Evolutionary conservation across 2,888 invertebrate genomes (phyloP), one percentile per base, ranked within the genome.

Genomic region (Drosophila picticornis): DNA sequence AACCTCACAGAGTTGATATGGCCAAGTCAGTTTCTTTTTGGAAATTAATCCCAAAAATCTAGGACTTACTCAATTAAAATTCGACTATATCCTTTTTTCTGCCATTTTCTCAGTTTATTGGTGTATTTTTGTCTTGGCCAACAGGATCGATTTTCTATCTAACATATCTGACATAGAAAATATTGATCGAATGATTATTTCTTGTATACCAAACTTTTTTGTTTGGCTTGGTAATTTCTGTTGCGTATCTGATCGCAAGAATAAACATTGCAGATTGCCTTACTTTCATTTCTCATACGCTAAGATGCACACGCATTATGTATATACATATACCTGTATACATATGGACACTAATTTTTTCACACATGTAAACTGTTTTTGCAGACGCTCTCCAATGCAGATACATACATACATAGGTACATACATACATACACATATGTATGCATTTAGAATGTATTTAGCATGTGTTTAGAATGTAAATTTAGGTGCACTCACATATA

Each of bases 241-340:
- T 67, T 27, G 71, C 53, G 70, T 70, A 19, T 58, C 70, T 43
- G 70, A 69, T 69, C 70, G 52, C 32, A 69, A 58, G 58, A 58
- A 46, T 5, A 50, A 53, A 40, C 48, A 70, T 38, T 50, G 19
- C 56, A 29, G 34, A 60, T 50, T 56, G 60, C 32, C 60, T 70
- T 56, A 71, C 70, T 71, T 70, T 71, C 70, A 71, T 71, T 56
- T 71, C 70, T 50, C 55, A 61, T 56, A 56, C 38, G 38, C 56
- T 27, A 38, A 27, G 38, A 38, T 56, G 56, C 22, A 27, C 27
- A 50, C 50, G 25, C n/a, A 27, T 4, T 50, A 50, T 27, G 1
- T 19, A 19, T 69, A 51, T 31, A 19, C 66, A 51, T 31, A 22
- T 13, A 22, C 19, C 29, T 50, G 19, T 3, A 22, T 19, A 10